Evolutionary conservation across 2,113 vertebrate genomes (phyloP), one percentile per base, ranked within the genome.

Genomic region (Leptodactylus fuscus): DNA sequence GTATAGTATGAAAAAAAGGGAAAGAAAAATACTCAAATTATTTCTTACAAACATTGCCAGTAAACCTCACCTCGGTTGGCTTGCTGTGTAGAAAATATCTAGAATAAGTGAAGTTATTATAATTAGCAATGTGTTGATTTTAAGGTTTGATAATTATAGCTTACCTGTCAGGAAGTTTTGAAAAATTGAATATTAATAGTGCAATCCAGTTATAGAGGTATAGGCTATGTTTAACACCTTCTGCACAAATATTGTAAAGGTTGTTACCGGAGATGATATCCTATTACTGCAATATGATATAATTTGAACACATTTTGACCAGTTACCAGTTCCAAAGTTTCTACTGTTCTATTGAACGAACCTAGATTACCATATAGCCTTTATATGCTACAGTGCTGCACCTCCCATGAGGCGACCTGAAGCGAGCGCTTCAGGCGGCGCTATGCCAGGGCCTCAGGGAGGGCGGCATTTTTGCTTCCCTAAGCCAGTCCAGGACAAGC

Each of bases 21-120:
- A 60, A 58, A 29, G 55, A 83, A 62, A 83, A 80, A 80, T 58
- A 80, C 77, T 60, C 38, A 29, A 48, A 76, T 49, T 44, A 60
- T 48, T 69, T 81, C 60, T 67, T 65, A 81, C 38, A 29, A 22
- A 41, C 32, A 5, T 53, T 38, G 34, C 77, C 55, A 60, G 55
- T 60, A 60, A 41, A 18, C 53, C 55, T 62, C 77, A 62, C 49
- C 75, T 78, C 29, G 55, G 75, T 55, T 78, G 75, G 48, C 32
- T 78, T 53, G 32, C 29, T 55, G 48, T 78, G 49, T 29, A 53
- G 24, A 53, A 5, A 34, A 34, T 77, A 51, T 80, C 44, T 29
- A 51, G 27, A 29, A 76, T 76, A 4, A 67, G 38, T 49, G 20
- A 69, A 44, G 22, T 29, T 60, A 44, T n/a, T 38, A 41, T 80